Percentiles rank a stretch among this genome's conserved stretches.
These are phyloP conservation scores for Maniola hyperantus DNA, from an alignment of 2,888 invertebrate species.

Conservation along the genomic window DNA sequence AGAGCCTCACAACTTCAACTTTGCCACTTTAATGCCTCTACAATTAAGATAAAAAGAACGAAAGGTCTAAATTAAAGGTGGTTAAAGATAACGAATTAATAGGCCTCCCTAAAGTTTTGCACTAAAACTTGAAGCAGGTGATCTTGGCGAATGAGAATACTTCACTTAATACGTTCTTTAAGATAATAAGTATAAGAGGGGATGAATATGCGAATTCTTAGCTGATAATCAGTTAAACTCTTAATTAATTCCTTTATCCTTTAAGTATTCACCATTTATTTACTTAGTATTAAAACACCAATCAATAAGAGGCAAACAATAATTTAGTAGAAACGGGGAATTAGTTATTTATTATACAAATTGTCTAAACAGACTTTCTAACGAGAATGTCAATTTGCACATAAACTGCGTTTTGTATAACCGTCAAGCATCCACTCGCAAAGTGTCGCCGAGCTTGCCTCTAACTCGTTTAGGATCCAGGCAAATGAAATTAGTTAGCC, in stretches of 20 bases:
- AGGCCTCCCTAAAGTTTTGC: slow-evolving; percentile 65
- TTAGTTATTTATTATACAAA: slow-evolving; percentile 16
- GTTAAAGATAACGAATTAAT: slow-evolving; percentile 82
- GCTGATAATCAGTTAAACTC: too few relatives aligned
- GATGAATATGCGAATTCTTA: neutral
- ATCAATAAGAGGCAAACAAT: neutral
- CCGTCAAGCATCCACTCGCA: slow-evolving; percentile 45
- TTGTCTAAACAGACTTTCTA: slow-evolving; percentile 34
- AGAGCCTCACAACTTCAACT: slow-evolving; percentile 75
- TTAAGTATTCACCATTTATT: neutral
- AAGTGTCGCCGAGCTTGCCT: slow-evolving; percentile 38
- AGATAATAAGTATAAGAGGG: neutral
- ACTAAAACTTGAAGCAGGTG: slow-evolving; percentile 48
- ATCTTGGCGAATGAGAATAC: slow-evolving; percentile 38
- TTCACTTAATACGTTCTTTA: slow-evolving; percentile 21
- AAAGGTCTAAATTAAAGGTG: slow-evolving; percentile 80
- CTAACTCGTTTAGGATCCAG: slow-evolving; percentile 75
- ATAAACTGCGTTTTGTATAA: slow-evolving; percentile 37
- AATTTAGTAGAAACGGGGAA: neutral
- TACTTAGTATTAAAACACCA: too few relatives aligned
- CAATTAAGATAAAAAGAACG: slow-evolving; percentile 83
- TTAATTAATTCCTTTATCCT: neutral
- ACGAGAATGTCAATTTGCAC: slow-evolving; percentile 32
- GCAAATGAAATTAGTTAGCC: slow-evolving; percentile 76
- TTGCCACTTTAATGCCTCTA: slow-evolving; percentile 79